A percentile compares a stretch with the other conserved stretches of the same genome.
Evolutionary conservation across 2,797 vertebrate genomes (phyloP).

Genomic region (Hoplostethus atlanticus): DNA sequence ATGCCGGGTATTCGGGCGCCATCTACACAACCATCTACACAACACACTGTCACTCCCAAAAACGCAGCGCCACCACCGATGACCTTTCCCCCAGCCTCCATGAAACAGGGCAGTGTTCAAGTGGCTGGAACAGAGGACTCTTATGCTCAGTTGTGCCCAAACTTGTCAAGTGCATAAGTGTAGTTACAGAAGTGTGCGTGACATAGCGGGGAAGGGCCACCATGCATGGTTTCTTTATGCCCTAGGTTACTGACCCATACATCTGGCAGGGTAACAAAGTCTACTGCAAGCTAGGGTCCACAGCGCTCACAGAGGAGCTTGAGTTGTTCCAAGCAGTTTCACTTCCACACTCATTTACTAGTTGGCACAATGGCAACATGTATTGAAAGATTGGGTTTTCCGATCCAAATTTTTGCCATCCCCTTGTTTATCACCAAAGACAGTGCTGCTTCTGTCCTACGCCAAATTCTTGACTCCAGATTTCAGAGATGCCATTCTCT

Average conservation of each 20-base stretch:
- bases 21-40: constrained; percentile 64
- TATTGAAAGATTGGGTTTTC: not conserved
- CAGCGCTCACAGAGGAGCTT: not conserved
- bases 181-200: constrained; percentile 54
- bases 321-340: not conserved
- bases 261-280: constrained; percentile 41
- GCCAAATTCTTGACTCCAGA: not conserved
- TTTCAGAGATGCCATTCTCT: constrained; percentile 6
- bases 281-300: not conserved
- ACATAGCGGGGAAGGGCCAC: constrained; percentile 26
- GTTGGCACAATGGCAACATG: not conserved
- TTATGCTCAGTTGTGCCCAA: constrained; percentile 62
- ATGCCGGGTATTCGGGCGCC: constrained; percentile 71
- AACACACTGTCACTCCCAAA: constrained; percentile 71
- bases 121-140: constrained; percentile 74
- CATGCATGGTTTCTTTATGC: constrained; percentile 57
- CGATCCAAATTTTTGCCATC: not conserved
- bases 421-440: constrained; percentile 1
- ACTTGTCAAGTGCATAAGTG: constrained; percentile 60
- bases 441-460: not conserved
- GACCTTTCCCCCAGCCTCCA: constrained; percentile 70
- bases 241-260: constrained; percentile 40
- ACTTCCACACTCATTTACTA: not conserved
- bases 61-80: constrained; percentile 42
- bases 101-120: constrained; percentile 78